Evolutionary conservation across 92 coral and sea anemone species (phyloP).

Genomic region (Parazoanthus darwini): DNA sequence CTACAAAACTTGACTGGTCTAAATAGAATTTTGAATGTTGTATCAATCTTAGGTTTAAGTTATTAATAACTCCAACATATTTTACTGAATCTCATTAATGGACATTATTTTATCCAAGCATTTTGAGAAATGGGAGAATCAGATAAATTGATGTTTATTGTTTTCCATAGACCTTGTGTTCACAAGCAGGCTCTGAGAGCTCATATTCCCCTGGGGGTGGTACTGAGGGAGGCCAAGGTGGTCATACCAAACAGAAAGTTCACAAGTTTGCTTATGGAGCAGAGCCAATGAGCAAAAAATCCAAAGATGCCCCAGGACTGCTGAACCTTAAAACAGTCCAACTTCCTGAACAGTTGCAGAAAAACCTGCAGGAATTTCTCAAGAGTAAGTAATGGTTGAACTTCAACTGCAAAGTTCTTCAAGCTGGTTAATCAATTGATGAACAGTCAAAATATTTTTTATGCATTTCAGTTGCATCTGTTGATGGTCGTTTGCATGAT

Average conservation of each 20-base stretch:
- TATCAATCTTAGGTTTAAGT: too few species aligned
- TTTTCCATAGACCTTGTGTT: slow-evolving; percentile 1
- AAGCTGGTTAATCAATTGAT: too few species aligned
- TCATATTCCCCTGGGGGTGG: slow-evolving; percentile 10
- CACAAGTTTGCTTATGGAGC: slow-evolving; percentile 75
- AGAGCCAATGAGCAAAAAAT: slow-evolving; percentile 62
- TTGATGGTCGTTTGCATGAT: too few species aligned
- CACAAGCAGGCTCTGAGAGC: not conserved
- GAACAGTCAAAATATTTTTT: too few species aligned
- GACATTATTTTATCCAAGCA: not conserved
- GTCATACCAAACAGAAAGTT: not conserved
- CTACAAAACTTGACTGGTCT: too few species aligned
- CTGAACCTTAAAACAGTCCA: slow-evolving; percentile 77
- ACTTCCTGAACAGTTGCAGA: slow-evolving; percentile 79
- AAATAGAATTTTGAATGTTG: too few species aligned
- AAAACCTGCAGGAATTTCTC: slow-evolving; percentile 69
- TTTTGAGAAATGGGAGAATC: too few species aligned
- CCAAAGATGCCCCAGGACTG: slow-evolving; percentile 85
- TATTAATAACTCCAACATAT: too few species aligned
- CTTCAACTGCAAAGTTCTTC: too few species aligned
- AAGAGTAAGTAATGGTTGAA: slow-evolving; percentile 60
- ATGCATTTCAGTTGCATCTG: too few species aligned
- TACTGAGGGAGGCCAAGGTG: not conserved
- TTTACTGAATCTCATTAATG: too few species aligned
- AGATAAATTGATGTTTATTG: not conserved